Base-by-base conservation (phyloP, 1,140 invertebrate genomes). In the Nephila pilipes region DNA sequence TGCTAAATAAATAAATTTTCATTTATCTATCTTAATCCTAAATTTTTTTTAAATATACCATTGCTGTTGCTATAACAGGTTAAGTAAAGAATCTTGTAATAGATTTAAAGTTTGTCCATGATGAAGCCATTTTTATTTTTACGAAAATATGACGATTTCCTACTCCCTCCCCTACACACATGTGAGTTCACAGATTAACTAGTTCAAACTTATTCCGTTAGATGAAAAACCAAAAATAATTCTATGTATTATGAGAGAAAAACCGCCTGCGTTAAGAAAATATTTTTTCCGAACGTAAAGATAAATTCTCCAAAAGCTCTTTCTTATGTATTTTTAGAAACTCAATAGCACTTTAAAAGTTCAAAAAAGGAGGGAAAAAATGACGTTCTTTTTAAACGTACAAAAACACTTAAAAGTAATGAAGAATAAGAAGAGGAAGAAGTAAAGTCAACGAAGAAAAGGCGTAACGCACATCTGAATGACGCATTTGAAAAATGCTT, bases 401-500 rank as follows among this genome's bases (percentile, higher is more conserved):
- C n/a, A 22, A 20, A 69, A 75, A 18, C 69, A 32, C 29, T 32
- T 32, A 32, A 12, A 32, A 18, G 69, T 75, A 75, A 69, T 75
- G 29, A 75, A 75, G 69, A 65, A 65, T 25, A 65, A 65, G 63
- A 65, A n/a, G n/a, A 25, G 60, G 16, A 75, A 69, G 14, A 8
- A n/a, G 20, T 54, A 81, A 81, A 55, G 5, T 54, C 1, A 25
- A 55, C 22, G 12, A 81, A 81, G 80, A 81, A 81, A 46, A 46
- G 75, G 32, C 75, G 75, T 65, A 65, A 22, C 69, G 12, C 18
- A 75, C 69, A 75, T 75, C 29, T 75, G 69, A 75, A 75, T 75
- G 69, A 25, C 69, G 29, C 29, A 32, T 75, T 32, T 75, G 69
- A 75, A 75, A 75, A 75, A 32, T 75, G 12, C 69, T 32, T 65